Evolutionary conservation across 1,140 invertebrate species (phyloP), one percentile per base, ranked within the genome.

Genomic region (Rhizoglyphus robini): DNA sequence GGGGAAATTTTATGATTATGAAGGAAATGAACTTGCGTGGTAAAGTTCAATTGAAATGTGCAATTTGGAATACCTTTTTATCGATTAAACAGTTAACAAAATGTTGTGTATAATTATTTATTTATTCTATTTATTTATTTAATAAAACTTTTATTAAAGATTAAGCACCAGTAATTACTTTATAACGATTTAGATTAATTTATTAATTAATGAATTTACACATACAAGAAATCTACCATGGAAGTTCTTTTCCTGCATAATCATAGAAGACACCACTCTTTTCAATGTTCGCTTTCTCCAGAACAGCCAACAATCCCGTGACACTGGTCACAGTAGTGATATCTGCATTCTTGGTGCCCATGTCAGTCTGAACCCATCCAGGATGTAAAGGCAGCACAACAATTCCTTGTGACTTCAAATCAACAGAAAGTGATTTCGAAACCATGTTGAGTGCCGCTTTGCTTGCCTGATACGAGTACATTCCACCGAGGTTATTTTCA

Each of bases 291-390:
- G 91, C 72, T 0, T 74, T 77, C 34, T 76, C 67, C 13, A 92
- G 72, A 0, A 83, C 83, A 13, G 81, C 74, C 4, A 92, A 73
- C 29, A 93, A 84, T 4, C 79, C 76, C 0, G 68, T 69, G 0
- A 83, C 80, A 72, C 85, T 85, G 1, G 81, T 78, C 47, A 84
- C 78, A 13, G 88, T 75, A 62, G 84, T 82, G 13, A 91, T 72
- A 0, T 83, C 83, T 1, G 90, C 90, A 69, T 83, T 85, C 54
- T 76, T 74, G 11, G 88, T 88, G 3, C 90, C 90, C 87, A 94
- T 87, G 65, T 88, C 86, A 0, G 90, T 94, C 71, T 84, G 83
- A 0, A 93, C 87, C 90, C 90, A 94, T 1, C 90, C 90, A 1
- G 90, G 90, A 78, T 94, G 90, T 51, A 95, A 71, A 57, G 81